Evolutionary conservation across 2,797 vertebrate genomes (phyloP), one percentile per base, ranked within the genome.

Genomic region (Artibeus lituratus): DNA sequence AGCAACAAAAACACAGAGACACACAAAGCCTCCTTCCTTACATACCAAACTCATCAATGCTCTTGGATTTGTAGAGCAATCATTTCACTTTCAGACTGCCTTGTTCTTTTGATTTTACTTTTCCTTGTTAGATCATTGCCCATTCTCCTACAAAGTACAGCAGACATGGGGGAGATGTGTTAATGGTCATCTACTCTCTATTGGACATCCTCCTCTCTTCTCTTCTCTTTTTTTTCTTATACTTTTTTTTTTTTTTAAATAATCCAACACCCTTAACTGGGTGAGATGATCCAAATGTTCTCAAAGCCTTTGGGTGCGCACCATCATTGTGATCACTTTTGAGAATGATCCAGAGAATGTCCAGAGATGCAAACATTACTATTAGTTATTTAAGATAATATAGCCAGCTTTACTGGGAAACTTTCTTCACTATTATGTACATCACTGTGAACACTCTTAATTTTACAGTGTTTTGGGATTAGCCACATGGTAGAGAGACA

Each of bases 401-500:
- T 26, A 21, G 53, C 2, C 26, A 57, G 42, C 65, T 7, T n/a
- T 67, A 47, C 22, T 84, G 37, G 11, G 74, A 65, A 80, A 39
- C 15, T 53, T 49, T 32, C 12, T 44, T 85, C 7, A 19, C 26
- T 7, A 6, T 78, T 47, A 12, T 14, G 32, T 18, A 32, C 21
- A 24, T 82, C 53, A 3, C 0, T 84, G n/a, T 42, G 47, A 74
- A 10, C 49, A 32, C 16, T 76, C 86, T 81, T 91, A 83, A 80
- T 91, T 87, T 94, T 69, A 78, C 42, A 67, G 37, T 91, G 62
- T 90, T 82, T 91, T 32, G 82, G 78, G 73, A 76, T 88, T 76
- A 90, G 69, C n/a, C 53, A 5, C 67, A 87, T 51, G 82, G 42
- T 65, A 80, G 90, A 94, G 37, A 96, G 24, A 95, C 90, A 97